Percentiles rank a stretch among this genome's conserved stretches.
Evolutionary conservation across 2,113 vertebrate species (phyloP).

Genomic region (Antechinus stuartii): DNA sequence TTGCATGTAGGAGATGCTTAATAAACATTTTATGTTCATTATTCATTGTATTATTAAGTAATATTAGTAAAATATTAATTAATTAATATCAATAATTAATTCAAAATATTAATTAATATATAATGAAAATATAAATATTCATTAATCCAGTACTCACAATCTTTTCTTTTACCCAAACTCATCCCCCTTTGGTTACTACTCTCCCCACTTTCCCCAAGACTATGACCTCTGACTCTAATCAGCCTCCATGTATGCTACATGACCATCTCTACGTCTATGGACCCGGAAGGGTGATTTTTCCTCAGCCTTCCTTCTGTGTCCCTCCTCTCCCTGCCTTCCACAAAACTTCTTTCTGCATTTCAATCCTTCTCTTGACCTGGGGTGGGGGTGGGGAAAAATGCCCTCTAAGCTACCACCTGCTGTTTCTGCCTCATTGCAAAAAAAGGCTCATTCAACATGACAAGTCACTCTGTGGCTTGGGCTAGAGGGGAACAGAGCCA

Average conservation of each 20-base stretch:
- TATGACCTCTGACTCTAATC: no score
- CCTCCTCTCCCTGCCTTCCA: neutral
- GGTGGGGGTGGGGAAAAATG: neutral
- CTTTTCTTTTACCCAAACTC: neutral
- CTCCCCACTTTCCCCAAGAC: no score
- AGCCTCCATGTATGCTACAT: neutral
- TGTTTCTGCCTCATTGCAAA: neutral
- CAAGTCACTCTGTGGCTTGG: constrained; percentile 68
- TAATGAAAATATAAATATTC: neutral
- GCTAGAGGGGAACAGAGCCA: constrained; percentile 60
- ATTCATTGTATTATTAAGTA: no score
- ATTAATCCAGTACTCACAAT: neutral
- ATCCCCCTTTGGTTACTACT: neutral
- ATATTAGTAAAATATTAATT: no score
- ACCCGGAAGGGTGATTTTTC: neutral
- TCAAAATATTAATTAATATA: no score
- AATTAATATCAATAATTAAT: no score
- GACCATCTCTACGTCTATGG: neutral
- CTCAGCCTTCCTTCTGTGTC: neutral
- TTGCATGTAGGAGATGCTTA: neutral
- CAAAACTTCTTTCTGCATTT: neutral
- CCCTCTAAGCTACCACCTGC: constrained; percentile 46
- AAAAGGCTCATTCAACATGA: constrained; percentile 76
- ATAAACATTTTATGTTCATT: neutral
- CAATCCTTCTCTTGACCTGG: neutral